A percentile compares a stretch with the other conserved stretches of the same genome.
phyloP scores from a whole-genome alignment of 2,888 invertebrate species.

The Leucoma salicis region DNA sequence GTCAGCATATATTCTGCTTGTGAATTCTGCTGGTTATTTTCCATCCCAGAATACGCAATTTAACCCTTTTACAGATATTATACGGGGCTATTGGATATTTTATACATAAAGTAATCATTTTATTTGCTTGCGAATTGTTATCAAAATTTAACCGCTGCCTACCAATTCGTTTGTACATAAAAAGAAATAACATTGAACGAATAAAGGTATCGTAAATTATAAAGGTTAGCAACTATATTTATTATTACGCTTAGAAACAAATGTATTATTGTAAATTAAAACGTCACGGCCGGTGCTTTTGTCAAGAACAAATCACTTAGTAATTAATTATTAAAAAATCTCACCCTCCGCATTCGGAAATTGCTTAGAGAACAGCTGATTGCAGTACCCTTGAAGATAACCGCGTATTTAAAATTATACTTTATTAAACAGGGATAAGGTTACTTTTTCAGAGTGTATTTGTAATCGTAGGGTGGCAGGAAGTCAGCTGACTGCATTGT shows the following conservation, averaged over 20 bases:
- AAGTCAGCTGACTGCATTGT: constrained; percentile 40
- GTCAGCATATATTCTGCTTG: constrained; percentile 33
- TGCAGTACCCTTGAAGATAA: constrained; percentile 25
- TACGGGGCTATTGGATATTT: constrained; percentile 30
- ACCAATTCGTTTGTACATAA: constrained; percentile 5
- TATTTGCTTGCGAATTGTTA: constrained; percentile 18
- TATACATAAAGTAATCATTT: constrained; percentile 24
- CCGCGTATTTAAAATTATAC: background rate
- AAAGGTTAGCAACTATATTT: background rate
- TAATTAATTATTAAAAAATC: constrained; percentile 35
- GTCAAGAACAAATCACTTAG: constrained; percentile 23
- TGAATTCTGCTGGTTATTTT: constrained; percentile 18
- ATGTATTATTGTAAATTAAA: constrained; percentile 18
- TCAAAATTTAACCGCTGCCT: constrained; percentile 12
- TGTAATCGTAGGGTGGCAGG: constrained; percentile 31
- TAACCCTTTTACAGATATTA: constrained; percentile 35
- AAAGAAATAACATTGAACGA: background rate
- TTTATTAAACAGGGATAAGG: background rate
- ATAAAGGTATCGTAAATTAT: no score
- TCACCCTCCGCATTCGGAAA: constrained; percentile 23
- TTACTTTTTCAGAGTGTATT: constrained; percentile 2
- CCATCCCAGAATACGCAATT: constrained; percentile 27
- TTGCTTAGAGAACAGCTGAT: constrained; percentile 40
- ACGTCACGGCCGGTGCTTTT: constrained; percentile 18
- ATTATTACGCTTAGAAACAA: constrained; percentile 10